These are phyloP conservation scores for Drosophila kanekoi DNA, from an alignment of 2,888 invertebrate species.

Conservation along the genomic window DNA sequence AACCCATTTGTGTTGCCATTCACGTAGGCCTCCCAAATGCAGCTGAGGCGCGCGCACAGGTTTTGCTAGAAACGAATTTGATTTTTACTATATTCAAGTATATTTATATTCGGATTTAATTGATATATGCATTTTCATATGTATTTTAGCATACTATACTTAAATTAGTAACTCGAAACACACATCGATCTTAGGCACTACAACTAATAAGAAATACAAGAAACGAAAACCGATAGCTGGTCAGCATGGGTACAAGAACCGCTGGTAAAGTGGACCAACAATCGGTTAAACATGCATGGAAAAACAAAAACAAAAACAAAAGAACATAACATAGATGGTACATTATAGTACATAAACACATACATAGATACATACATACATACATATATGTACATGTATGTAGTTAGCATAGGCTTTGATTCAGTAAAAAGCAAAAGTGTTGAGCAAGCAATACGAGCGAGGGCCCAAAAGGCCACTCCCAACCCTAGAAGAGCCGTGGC, in stretches of 20 bases:
- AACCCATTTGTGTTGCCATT: conserved; percentile 49
- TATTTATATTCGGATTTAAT: conserved; percentile 41
- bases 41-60: conserved; percentile 64
- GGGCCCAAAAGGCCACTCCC: conserved; percentile 52
- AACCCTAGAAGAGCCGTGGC: conserved; percentile 48
- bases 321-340: conserved; percentile 29
- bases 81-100: conserved; percentile 68
- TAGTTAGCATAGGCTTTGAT: conserved; percentile 49
- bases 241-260: conserved; percentile 57
- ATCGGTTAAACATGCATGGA: conserved; percentile 68
- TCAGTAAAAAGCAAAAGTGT: conserved; percentile 71
- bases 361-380: background rate
- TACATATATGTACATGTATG: conserved; percentile 10
- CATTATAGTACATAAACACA: conserved; percentile 19
- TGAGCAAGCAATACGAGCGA: conserved; percentile 84
- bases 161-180: conserved; percentile 47
- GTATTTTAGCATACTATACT: conserved; percentile 50
- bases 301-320: conserved; percentile 28
- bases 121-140: conserved; percentile 11
- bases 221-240: conserved; percentile 70
- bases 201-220: conserved; percentile 23
- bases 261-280: conserved; percentile 85
- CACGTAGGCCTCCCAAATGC: conserved; percentile 21
- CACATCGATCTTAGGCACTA: conserved; percentile 54
- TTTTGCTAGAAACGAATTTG: conserved; percentile 84